Percentiles rank a stretch among this genome's conserved stretches.
Conservation (phyloP, 2,888 invertebrate species). For the Ormyrus thymus region DNA sequence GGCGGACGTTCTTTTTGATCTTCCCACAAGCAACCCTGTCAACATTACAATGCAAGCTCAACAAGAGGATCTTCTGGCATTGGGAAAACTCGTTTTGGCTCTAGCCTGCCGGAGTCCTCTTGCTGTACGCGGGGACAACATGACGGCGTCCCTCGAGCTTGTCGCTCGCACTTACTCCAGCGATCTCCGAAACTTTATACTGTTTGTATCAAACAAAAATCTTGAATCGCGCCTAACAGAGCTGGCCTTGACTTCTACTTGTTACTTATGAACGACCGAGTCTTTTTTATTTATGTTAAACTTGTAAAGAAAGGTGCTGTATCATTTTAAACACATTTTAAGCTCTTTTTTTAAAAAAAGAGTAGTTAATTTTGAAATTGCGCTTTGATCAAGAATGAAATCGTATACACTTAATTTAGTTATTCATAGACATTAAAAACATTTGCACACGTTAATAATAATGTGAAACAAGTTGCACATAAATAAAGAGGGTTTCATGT, state of each 20-base stretch:
- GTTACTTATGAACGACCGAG: slow-evolving; percentile 4
- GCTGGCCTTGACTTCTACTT: neutral
- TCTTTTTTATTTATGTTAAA: slow-evolving; percentile 5
- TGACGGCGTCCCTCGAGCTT: slow-evolving; percentile 91
- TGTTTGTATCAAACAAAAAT: slow-evolving; percentile 78
- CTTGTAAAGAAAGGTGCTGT: neutral
- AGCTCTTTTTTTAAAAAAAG: too few species aligned
- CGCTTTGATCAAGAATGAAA: too few species aligned
- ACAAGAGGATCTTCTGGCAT: slow-evolving; percentile 93
- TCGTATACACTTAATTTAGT: too few species aligned
- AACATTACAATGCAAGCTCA: slow-evolving; percentile 84
- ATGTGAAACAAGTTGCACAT: too few species aligned
- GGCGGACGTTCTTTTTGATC: slow-evolving; percentile 79
- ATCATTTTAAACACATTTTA: too few species aligned
- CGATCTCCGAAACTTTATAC: slow-evolving; percentile 94
- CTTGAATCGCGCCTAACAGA: slow-evolving; percentile 6
- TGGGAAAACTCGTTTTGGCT: slow-evolving; percentile 93
- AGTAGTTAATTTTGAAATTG: too few species aligned
- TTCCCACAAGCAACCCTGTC: slow-evolving; percentile 76
- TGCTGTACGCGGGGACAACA: slow-evolving; percentile 90
- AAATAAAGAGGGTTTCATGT: too few species aligned
- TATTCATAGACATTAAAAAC: too few species aligned
- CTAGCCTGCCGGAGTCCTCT: slow-evolving; percentile 94
- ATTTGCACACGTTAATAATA: too few species aligned
- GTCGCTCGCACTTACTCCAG: slow-evolving; percentile 93